Evolutionary conservation across 2,113 vertebrate species (phyloP), one percentile per base, ranked within the genome.

Genomic region (Ascaphus truei): DNA sequence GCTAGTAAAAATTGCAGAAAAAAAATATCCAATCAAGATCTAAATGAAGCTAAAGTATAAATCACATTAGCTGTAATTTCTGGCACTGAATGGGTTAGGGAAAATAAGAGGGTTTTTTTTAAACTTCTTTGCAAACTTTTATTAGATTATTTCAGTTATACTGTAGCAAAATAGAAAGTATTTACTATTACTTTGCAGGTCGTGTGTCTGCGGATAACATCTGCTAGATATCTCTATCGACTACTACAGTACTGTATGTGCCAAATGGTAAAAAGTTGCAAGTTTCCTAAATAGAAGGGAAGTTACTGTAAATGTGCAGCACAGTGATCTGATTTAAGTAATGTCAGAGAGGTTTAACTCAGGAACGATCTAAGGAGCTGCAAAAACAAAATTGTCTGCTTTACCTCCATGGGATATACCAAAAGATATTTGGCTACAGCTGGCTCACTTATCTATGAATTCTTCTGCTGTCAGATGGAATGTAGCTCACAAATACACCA

Each of bases 31-130:
- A n/a, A n/a, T n/a, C n/a, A n/a, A n/a, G n/a, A n/a, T n/a, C n/a
- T n/a, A n/a, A n/a, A n/a, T n/a, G n/a, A n/a, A n/a, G n/a, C n/a
- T n/a, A n/a, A n/a, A n/a, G n/a, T n/a, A n/a, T n/a, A n/a, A n/a
- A n/a, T n/a, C n/a, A n/a, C n/a, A n/a, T n/a, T n/a, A n/a, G n/a
- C n/a, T n/a, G n/a, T n/a, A n/a, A n/a, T n/a, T 23, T 12, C 63
- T 80, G 75, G 81, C 68, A 61, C 59, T 66, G 30, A 33, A 55
- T 18, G 31, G 53, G 18, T 31, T 5, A 34, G 11, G 23, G 33
- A 26, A n/a, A 57, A 34, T 57, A 3, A 8, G 10, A n/a, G 16
- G 7, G 53, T 8, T 56, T 31, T 56, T n/a, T 22, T 31, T 7
- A 56, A 34, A 34, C 12, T 9, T 34, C 12, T 9, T 34, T 5